Evolutionary conservation across 37 sponge, comb jelly and placozoan genomes (phyloP).

Genomic region (Beroe forskalii): DNA sequence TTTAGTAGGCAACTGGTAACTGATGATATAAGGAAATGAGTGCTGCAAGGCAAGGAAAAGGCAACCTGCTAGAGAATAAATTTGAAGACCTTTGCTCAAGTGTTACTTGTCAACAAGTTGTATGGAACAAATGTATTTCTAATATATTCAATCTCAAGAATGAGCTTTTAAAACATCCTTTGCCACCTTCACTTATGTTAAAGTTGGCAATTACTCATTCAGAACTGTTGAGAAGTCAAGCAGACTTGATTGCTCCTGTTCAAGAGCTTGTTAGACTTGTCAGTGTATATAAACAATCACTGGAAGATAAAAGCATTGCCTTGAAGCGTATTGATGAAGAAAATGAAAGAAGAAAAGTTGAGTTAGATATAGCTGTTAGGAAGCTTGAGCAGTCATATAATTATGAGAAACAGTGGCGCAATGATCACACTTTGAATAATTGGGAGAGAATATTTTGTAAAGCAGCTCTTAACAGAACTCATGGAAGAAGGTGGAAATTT

Average conservation of each 20-base stretch:
- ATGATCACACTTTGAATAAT: slow-evolving; percentile 59
- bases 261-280: slow-evolving; percentile 48
- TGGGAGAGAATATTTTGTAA: slow-evolving; percentile 65
- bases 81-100: slow-evolving; percentile 10
- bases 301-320: slow-evolving; percentile 57
- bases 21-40: too few relatives aligned
- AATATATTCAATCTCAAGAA: slow-evolving; percentile 13
- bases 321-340: slow-evolving; percentile 43
- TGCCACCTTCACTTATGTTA: slow-evolving; percentile 41
- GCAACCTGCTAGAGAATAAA: slow-evolving; percentile 1
- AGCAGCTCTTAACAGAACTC: slow-evolving; percentile 62
- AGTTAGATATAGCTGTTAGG: slow-evolving; percentile 39
- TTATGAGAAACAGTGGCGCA: slow-evolving; percentile 54
- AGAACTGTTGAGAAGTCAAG: slow-evolving; percentile 18
- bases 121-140: slow-evolving; percentile 8
- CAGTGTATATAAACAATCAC: slow-evolving; percentile 44
- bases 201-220: slow-evolving; percentile 4
- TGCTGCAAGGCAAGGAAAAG: not conserved
- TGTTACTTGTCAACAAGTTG: slow-evolving; percentile 17
- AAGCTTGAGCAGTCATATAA: slow-evolving; percentile 63
- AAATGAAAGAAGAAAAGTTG: slow-evolving; percentile 31
- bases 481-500: slow-evolving; percentile 62
- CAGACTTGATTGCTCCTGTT: slow-evolving; percentile 51
- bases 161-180: slow-evolving; percentile 25
- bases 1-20: too few relatives aligned